Conservation (phyloP, 1,140 invertebrate genomes). For the Ostrea edulis region DNA sequence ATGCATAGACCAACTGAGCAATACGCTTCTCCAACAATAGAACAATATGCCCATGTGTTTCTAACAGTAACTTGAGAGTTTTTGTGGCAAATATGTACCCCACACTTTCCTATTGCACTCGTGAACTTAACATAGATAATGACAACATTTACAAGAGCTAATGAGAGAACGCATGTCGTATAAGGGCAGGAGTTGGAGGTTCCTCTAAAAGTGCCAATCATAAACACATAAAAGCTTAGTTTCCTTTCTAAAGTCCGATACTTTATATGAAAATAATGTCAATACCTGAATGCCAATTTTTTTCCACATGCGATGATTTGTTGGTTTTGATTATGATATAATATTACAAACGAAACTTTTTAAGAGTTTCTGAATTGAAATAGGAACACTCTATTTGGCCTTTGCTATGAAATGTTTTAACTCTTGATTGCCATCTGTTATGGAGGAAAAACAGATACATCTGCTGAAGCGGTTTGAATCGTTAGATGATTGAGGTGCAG, state of each 20-base stretch:
- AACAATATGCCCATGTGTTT: conserved; percentile 25
- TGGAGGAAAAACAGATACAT: neutral
- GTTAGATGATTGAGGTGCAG: neutral
- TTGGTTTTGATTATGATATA: neutral
- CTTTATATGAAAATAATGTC: neutral
- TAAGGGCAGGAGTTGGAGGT: neutral
- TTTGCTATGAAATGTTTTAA: neutral
- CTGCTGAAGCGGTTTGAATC: neutral
- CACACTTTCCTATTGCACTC: conserved; percentile 9
- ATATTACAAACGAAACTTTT: neutral
- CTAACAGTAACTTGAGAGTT: neutral
- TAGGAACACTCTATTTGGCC: neutral
- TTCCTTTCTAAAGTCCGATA: neutral
- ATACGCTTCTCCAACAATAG: neutral
- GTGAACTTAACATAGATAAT: conserved; percentile 34
- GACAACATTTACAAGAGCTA: conserved; percentile 16
- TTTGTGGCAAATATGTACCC: conserved; percentile 28
- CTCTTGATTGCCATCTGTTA: neutral
- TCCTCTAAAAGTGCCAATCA: conserved; percentile 27
- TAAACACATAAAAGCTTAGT: conserved; percentile 3
- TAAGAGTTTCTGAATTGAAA: neutral
- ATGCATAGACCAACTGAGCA: conserved; percentile 18
- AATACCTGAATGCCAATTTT: neutral
- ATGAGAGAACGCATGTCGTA: conserved; percentile 22
- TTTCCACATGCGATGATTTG: neutral